phyloP scores from a whole-genome alignment of 2,113 vertebrate species.

The Prionailurus viverrinus region DNA sequence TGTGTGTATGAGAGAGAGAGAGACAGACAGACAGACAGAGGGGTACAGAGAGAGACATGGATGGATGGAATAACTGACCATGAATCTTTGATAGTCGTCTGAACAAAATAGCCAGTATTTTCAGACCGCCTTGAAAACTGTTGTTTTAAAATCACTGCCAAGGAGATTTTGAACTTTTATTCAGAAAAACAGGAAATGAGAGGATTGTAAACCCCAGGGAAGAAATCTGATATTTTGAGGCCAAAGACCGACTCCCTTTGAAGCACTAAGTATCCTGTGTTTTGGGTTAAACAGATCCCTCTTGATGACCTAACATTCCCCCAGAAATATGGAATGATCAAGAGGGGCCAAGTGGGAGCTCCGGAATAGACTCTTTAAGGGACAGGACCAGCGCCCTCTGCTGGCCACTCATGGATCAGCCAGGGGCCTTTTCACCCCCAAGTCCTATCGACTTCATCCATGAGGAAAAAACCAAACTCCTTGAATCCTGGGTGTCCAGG shows the following conservation, averaged over 20 bases:
- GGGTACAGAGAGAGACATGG: not conserved
- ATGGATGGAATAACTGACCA: not conserved
- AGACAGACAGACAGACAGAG: not conserved
- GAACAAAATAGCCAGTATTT: conserved; percentile 39
- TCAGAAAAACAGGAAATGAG: conserved; percentile 61
- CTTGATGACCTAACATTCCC: not conserved
- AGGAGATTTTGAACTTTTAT: conserved; percentile 44
- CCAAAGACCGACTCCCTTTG: not conserved
- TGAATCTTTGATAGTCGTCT: not conserved
- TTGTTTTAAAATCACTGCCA: conserved; percentile 43
- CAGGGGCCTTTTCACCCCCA: not conserved
- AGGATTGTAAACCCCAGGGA: not conserved
- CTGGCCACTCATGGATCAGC: not conserved
- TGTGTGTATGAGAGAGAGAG: not conserved
- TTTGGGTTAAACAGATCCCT: not conserved
- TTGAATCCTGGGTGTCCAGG: not conserved
- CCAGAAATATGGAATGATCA: not conserved
- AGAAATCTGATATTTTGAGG: conserved; percentile 49
- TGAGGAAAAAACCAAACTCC: not conserved
- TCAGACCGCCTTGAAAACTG: not conserved
- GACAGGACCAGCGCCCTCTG: not conserved
- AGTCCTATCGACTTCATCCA: not conserved
- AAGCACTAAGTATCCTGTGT: not conserved
- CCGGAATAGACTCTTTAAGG: not conserved
- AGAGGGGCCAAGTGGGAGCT: accelerated